Percentiles rank a stretch among this genome's conserved stretches.
These are phyloP conservation scores for Neocrepidodera transversa DNA, from an alignment of 2,888 invertebrate genomes.

Conservation along the genomic window DNA sequence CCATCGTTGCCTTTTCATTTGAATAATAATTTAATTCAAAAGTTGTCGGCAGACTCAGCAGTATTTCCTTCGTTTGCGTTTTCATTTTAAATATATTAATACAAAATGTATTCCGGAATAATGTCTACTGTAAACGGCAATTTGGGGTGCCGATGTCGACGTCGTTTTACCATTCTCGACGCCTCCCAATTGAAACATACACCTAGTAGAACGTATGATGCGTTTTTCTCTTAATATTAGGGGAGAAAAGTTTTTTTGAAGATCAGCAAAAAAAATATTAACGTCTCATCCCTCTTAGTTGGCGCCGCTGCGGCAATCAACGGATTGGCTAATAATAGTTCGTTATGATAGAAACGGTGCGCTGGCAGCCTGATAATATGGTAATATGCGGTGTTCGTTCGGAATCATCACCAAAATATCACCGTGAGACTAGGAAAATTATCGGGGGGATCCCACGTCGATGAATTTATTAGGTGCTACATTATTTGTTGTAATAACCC, in stretches of 20 bases:
- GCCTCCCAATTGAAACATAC: conserved; percentile 25
- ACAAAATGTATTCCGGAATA: conserved; percentile 49
- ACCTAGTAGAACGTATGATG: no score
- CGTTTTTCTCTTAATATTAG: no score
- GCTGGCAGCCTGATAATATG: conserved; percentile 33
- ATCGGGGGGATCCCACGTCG: conserved; percentile 42
- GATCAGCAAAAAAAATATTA: no score
- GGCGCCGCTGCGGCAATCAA: conserved; percentile 13
- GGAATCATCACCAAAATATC: conserved; percentile 40
- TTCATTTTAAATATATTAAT: conserved; percentile 55
- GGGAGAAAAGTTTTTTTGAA: no score
- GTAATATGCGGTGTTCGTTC: conserved; percentile 42
- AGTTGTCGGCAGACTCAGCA: conserved; percentile 49
- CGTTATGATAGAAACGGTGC: conserved; percentile 31
- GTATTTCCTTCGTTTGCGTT: conserved; percentile 53
- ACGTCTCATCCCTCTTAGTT: not conserved
- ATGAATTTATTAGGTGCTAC: conserved; percentile 40
- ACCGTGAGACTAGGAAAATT: conserved; percentile 40
- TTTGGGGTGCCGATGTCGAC: conserved; percentile 31
- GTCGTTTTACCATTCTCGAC: conserved; percentile 6
- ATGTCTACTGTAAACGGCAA: conserved; percentile 45
- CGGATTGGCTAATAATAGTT: conserved; percentile 32
- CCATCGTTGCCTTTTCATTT: conserved; percentile 53
- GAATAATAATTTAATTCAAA: conserved; percentile 57
- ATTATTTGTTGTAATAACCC: conserved; percentile 41